phyloP scores from a whole-genome alignment of 2,888 invertebrate species.

The Lordiphosa fenestrarum region DNA sequence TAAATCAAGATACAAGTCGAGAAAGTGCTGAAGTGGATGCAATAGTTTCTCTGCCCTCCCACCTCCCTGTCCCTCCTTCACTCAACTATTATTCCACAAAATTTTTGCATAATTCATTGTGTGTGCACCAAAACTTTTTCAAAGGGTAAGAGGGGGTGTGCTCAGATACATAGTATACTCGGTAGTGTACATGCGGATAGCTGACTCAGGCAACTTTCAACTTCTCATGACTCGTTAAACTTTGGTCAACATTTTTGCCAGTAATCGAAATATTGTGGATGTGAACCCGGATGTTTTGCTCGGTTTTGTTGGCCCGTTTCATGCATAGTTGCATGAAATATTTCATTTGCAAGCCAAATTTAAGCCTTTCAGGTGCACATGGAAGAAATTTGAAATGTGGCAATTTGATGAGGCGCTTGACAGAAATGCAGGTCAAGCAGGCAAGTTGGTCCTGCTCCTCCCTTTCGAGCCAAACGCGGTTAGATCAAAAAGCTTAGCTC shows the following conservation, averaged over 20 bases:
- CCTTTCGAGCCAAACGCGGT: conserved; percentile 24
- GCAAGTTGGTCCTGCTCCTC: neutral
- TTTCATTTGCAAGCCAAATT: conserved; percentile 16
- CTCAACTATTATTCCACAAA: neutral
- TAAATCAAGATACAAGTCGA: conserved; percentile 7
- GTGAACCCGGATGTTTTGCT: conserved; percentile 13
- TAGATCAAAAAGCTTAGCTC: conserved; percentile 38
- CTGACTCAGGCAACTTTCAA: conserved; percentile 7
- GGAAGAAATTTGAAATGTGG: conserved; percentile 3
- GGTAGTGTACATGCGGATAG: neutral
- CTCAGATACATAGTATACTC: too few species aligned
- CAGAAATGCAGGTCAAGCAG: conserved; percentile 2
- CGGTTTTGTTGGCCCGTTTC: conserved; percentile 18
- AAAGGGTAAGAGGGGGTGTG: too few species aligned
- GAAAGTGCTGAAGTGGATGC: conserved; percentile 9
- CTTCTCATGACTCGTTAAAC: conserved; percentile 38
- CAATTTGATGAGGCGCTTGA: conserved; percentile 1
- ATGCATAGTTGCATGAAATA: conserved; percentile 61
- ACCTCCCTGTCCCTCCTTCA: neutral
- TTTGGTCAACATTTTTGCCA: conserved; percentile 45
- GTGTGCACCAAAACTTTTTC: conserved; percentile 2
- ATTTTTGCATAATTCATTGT: conserved; percentile 12
- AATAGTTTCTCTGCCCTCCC: neutral
- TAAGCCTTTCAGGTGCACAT: conserved; percentile 15
- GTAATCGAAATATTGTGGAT: conserved; percentile 53